Evolutionary conservation across 2,888 invertebrate species (phyloP).

Genomic region (Brenthis ino): DNA sequence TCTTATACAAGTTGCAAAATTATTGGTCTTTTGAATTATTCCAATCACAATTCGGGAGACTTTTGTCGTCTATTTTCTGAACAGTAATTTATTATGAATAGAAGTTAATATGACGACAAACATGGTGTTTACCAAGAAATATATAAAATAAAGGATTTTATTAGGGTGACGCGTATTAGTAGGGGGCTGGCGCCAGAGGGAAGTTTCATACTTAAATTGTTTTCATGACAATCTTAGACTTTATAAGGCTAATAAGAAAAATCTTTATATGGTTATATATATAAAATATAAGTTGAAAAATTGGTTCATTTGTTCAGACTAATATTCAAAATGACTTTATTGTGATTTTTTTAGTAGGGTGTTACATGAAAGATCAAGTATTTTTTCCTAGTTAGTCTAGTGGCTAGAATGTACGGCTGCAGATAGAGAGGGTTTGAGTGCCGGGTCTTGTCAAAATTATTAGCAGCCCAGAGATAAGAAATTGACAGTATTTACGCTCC

Average conservation of each 20-base stretch:
- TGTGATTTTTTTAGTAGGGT: too few relatives aligned
- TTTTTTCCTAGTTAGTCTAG: too few relatives aligned
- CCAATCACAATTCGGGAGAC: constrained; percentile 30
- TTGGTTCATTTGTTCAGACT: too few relatives aligned
- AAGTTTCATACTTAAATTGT: constrained; percentile 25
- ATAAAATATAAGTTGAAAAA: too few relatives aligned
- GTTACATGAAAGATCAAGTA: too few relatives aligned
- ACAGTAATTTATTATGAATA: constrained; percentile 35
- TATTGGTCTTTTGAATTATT: constrained; percentile 18
- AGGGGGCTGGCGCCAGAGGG: constrained; percentile 39
- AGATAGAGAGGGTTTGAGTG: too few relatives aligned
- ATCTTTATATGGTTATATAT: too few relatives aligned
- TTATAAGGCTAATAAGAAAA: constrained; percentile 7
- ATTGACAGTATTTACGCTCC: too few relatives aligned
- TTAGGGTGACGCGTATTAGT: constrained; percentile 32
- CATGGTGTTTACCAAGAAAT: constrained; percentile 34
- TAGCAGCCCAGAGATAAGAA: too few relatives aligned
- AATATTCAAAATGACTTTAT: too few relatives aligned
- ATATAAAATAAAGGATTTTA: constrained; percentile 38
- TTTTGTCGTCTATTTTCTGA: constrained; percentile 32
- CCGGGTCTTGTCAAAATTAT: too few relatives aligned
- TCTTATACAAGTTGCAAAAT: constrained; percentile 20
- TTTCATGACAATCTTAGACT: constrained; percentile 15
- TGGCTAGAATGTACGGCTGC: too few relatives aligned
- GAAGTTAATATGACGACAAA: constrained; percentile 35